Percentiles rank a stretch among this genome's conserved stretches.
These are phyloP conservation scores for Scaptomyza pallida DNA, from an alignment of 1,140 invertebrate species.

Conservation along the genomic window DNA sequence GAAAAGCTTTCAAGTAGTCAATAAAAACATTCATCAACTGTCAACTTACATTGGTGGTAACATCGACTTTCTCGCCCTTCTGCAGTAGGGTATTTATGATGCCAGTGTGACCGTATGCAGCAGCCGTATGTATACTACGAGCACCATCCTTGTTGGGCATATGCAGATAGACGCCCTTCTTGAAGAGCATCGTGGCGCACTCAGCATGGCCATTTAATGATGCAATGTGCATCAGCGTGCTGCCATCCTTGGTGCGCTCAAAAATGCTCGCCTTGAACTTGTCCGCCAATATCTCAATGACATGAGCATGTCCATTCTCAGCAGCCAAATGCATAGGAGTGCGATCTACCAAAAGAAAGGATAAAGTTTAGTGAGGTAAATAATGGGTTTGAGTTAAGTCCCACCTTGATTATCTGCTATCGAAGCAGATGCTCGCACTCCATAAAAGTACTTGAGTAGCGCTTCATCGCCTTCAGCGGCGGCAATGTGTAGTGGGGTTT, in stretches of 20 bases:
- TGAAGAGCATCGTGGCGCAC: conserved; percentile 99
- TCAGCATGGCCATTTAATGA: conserved; percentile 98
- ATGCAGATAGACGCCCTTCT: conserved; percentile 99
- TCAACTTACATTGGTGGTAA: conserved; percentile 93
- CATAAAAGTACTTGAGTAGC: conserved; percentile 97
- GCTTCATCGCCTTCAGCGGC: conserved; percentile 97
- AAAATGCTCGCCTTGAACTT: conserved; percentile 98
- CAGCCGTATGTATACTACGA: conserved; percentile 96
- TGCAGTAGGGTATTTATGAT: conserved; percentile 98
- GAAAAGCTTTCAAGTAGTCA: neutral
- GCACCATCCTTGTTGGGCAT: conserved; percentile 99
- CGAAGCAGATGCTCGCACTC: conserved; percentile 95
- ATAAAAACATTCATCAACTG: neutral
- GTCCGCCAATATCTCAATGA: conserved; percentile 98
- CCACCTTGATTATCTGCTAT: conserved; percentile 95
- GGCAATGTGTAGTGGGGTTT: conserved; percentile 96
- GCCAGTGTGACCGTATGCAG: conserved; percentile 96
- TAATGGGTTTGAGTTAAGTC: neutral
- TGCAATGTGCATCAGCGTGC: conserved; percentile 99
- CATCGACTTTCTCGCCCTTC: conserved; percentile 98
- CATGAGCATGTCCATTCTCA: conserved; percentile 96
- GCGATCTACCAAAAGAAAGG: conserved; percentile 87
- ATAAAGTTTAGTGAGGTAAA: neutral
- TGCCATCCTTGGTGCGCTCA: conserved; percentile 97
- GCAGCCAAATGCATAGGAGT: conserved; percentile 99